Percentiles rank a stretch among this genome's conserved stretches.
phyloP scores from a whole-genome alignment of 2,113 vertebrate species.

The Okapia johnstoni region DNA sequence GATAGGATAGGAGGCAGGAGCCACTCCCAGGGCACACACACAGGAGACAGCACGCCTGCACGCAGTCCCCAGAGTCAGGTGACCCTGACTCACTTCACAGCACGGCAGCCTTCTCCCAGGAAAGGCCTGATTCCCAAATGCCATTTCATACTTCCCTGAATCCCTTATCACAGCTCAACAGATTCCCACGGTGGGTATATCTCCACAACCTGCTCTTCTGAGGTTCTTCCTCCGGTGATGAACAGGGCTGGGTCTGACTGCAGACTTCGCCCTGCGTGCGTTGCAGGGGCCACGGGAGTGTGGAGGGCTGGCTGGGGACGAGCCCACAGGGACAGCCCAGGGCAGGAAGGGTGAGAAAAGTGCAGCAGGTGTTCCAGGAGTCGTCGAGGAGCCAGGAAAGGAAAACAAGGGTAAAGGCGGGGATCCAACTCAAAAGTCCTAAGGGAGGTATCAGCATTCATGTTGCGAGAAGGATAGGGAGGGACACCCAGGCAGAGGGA shows the following conservation, averaged over 20 bases:
- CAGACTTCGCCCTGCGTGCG: background rate
- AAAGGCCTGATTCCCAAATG: background rate
- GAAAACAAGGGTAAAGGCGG: background rate
- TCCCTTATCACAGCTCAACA: background rate
- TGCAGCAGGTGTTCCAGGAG: background rate
- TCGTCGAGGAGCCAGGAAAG: background rate
- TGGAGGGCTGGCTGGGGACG: background rate
- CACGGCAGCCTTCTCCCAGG: background rate
- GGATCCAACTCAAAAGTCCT: background rate
- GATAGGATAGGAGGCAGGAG: background rate
- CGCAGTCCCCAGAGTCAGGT: background rate
- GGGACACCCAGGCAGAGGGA: background rate
- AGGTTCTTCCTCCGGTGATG: background rate
- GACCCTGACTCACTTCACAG: rapidly evolving
- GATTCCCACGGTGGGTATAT: background rate
- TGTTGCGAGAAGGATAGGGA: background rate
- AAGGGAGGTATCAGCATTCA: background rate
- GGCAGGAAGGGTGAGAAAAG: background rate
- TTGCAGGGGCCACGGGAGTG: rapidly evolving
- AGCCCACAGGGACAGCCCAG: background rate
- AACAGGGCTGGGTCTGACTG: background rate
- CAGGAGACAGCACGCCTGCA: background rate
- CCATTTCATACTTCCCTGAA: background rate
- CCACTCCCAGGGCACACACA: background rate
- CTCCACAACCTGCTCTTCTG: background rate